Base-by-base conservation (phyloP, 1,140 invertebrate species). In the Papilio glaucus region DNA sequence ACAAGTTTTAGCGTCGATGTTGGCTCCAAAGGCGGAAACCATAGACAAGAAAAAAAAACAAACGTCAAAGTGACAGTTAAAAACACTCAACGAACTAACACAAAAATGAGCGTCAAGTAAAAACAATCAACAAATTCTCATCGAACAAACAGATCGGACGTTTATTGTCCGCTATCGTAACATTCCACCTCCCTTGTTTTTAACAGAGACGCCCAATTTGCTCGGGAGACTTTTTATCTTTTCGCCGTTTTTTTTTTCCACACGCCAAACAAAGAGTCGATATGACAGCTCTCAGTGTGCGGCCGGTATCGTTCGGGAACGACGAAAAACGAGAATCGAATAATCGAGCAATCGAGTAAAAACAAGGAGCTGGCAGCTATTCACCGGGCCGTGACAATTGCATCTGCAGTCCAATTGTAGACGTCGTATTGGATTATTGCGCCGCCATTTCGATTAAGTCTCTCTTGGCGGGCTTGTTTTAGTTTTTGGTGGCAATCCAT, bases 181-280 rank as follows among this genome's bases (percentile, higher is more conserved):
- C 82, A 86, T 92, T 92, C 89, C 90, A 90, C 88, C 84, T 90
- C 88, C 84, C 83, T 91, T 91, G 90, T 91, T 92, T 87, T 88
- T 85, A 91, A 91, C 90, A 91, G 88, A 89, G 85, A 89, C 87
- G 88, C 85, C 87, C 90, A 92, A 92, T 90, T 92, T 91, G 89
- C 89, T 89, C 83, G 80, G 80, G 85, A 89, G 87, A 91, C 85
- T 89, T 91, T 92, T 91, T 92, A 91, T 92, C 88, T 82, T 37
- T 62, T 68, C 72, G 82, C 83, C 79, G 78, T 83, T 77, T 81
- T 85, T 89, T 92, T 87, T 89, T 86, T 84, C 80, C 84, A 85
- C 79, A 85, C 84, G 85, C 75, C 83, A 76, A 86, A 89, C 87
- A 92, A 91, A 86, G 83, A 88, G 80, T 85, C 88, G 86, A 90